These are phyloP conservation scores for Melanotaenia nigrans DNA, from an alignment of 2,797 vertebrate genomes.

Conservation along the genomic window DNA sequence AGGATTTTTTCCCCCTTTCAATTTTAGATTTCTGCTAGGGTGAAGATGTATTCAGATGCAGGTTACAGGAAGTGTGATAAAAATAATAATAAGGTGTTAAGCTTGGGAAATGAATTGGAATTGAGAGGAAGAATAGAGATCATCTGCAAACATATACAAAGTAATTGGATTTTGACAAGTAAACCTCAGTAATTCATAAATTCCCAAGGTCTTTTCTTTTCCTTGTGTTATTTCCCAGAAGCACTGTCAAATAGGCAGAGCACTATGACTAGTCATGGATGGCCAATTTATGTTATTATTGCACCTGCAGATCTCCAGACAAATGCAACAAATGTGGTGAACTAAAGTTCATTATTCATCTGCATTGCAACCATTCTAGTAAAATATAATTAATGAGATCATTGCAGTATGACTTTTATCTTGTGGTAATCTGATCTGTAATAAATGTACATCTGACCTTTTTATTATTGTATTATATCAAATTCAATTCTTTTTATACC, in stretches of 20 bases:
- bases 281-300: constrained; percentile 54
- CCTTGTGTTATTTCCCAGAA: constrained; percentile 65
- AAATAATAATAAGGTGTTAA: constrained; percentile 74
- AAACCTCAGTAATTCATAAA: constrained; percentile 59
- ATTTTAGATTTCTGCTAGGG: constrained; percentile 30
- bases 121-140: constrained; percentile 44
- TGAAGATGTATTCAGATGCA: constrained; percentile 36
- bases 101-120: constrained; percentile 58
- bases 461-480: background rate
- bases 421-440: constrained; percentile 2
- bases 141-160: constrained; percentile 62
- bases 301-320: constrained; percentile 39
- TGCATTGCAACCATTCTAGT: constrained; percentile 12
- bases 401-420: background rate
- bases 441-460: background rate
- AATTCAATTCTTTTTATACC: no score
- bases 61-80: constrained; percentile 46
- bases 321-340: constrained; percentile 39
- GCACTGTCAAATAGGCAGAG: constrained; percentile 52
- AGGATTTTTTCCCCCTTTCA: constrained; percentile 7
- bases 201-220: constrained; percentile 58
- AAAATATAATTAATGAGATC: constrained; percentile 17
- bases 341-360: constrained; percentile 22
- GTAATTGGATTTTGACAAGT: constrained; percentile 79
- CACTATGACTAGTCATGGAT: constrained; percentile 66